These are phyloP conservation scores for Phengaris arion DNA, from an alignment of 2,888 invertebrate genomes.

Conservation along the genomic window DNA sequence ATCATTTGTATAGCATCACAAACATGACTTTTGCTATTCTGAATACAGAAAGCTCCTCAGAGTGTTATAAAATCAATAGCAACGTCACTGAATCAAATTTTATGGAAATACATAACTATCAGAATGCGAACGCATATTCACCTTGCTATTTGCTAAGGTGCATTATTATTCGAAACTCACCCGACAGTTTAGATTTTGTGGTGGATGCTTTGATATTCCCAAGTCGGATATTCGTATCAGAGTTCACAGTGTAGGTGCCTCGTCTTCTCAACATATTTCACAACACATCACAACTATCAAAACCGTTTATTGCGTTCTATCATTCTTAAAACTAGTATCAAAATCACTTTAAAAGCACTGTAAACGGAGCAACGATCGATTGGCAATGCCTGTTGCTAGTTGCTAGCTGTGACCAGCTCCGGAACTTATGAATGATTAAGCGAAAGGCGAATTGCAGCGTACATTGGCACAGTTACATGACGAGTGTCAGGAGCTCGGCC, in stretches of 20 bases:
- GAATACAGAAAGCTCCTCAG: neutral
- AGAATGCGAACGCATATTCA: neutral
- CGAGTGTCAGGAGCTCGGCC: conserved; percentile 65
- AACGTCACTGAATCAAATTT: neutral
- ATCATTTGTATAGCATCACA: neutral
- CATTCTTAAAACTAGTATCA: neutral
- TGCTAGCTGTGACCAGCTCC: conserved; percentile 42
- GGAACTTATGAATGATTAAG: conserved; percentile 58
- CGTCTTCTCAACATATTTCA: conserved; percentile 34
- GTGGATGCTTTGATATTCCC: conserved; percentile 50
- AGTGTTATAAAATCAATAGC: conserved; percentile 7
- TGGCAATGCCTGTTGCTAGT: conserved; percentile 53
- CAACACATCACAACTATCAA: conserved; percentile 29
- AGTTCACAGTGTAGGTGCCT: conserved; percentile 66
- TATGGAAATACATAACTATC: conserved; percentile 1
- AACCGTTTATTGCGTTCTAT: conserved; percentile 6
- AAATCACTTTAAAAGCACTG: neutral
- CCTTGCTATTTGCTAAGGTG: neutral
- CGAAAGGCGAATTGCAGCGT: conserved; percentile 73
- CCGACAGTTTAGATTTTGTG: conserved; percentile 40
- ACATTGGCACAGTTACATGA: conserved; percentile 67
- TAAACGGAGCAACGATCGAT: conserved; percentile 47
- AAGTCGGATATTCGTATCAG: conserved; percentile 54
- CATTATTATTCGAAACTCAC: neutral
- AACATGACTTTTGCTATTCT: neutral